A percentile compares a stretch with the other conserved stretches of the same genome.
Evolutionary conservation across 30 jellyfish, hydroid and myxozoan species (phyloP).

Genomic region (Cassiopea andromeda): DNA sequence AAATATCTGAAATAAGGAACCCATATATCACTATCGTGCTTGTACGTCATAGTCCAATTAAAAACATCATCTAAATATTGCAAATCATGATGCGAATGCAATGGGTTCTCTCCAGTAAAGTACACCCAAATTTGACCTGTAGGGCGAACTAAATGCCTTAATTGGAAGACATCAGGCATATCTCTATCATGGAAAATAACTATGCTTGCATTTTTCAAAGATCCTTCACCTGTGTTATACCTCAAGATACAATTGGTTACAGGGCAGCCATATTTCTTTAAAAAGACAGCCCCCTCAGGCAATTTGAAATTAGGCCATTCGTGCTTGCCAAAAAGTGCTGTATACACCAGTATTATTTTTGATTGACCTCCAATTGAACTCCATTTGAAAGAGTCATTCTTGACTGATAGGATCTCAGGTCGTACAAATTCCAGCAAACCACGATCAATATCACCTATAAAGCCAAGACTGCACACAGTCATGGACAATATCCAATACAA

Average conservation of each 20-base stretch:
- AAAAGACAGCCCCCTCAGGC: constrained; percentile 10
- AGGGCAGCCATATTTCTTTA: constrained; percentile 64
- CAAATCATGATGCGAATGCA: constrained; percentile 27
- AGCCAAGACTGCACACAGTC: no score
- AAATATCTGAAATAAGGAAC: constrained; percentile 84
- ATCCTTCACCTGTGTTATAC: constrained; percentile 11
- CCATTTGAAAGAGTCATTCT: neutral
- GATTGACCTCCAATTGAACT: neutral
- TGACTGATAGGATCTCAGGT: no score
- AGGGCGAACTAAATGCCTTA: constrained; percentile 45
- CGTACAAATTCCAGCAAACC: no score
- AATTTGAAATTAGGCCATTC: constrained; percentile 58
- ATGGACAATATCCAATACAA: no score
- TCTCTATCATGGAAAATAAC: constrained; percentile 75
- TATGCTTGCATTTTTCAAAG: constrained; percentile 13
- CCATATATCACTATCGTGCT: constrained; percentile 83
- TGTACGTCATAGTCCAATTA: constrained; percentile 98
- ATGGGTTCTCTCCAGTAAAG: constrained; percentile 70
- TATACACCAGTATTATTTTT: constrained; percentile 47
- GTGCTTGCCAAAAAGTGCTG: constrained; percentile 35
- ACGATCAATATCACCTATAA: no score
- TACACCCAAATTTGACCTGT: constrained; percentile 71
- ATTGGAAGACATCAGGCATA: constrained; percentile 31
- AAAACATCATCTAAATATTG: constrained; percentile 21
- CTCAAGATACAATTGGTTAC: constrained; percentile 50